A percentile compares a stretch with the other conserved stretches of the same genome.
These are phyloP conservation scores for Lasioglossum morio DNA, from an alignment of 2,888 invertebrate species.

Conservation along the genomic window DNA sequence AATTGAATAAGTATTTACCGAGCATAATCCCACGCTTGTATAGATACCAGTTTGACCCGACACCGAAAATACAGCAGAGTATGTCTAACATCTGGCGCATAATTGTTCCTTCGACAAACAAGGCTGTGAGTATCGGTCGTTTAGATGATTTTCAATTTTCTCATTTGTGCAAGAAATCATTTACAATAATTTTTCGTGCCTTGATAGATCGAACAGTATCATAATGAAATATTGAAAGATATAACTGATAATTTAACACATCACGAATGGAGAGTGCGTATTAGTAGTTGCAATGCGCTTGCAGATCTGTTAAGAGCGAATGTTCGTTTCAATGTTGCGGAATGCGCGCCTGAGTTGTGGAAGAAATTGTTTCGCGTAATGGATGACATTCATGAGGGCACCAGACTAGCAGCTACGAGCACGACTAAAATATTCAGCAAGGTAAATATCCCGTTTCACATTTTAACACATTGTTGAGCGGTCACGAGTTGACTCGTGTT, in stretches of 20 bases:
- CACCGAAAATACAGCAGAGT: constrained; percentile 95
- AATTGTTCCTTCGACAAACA: constrained; percentile 93
- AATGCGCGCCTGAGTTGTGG: constrained; percentile 88
- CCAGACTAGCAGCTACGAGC: constrained; percentile 90
- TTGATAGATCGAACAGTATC: constrained; percentile 91
- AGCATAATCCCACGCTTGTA: constrained; percentile 95
- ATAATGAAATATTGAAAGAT: constrained; percentile 93
- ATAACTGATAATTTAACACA: constrained; percentile 92
- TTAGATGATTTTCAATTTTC: background rate
- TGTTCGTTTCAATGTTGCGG: constrained; percentile 83
- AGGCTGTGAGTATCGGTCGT: constrained; percentile 87
- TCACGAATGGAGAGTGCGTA: constrained; percentile 94
- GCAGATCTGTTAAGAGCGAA: constrained; percentile 89
- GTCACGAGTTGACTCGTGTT: no score
- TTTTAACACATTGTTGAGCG: no score
- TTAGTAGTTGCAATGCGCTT: constrained; percentile 95
- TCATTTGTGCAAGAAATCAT: constrained; percentile 1
- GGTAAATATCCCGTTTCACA: constrained; percentile 84
- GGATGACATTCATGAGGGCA: constrained; percentile 97
- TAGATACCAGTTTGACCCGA: constrained; percentile 96
- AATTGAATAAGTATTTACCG: constrained; percentile 92
- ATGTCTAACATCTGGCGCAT: constrained; percentile 98
- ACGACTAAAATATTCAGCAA: constrained; percentile 91
- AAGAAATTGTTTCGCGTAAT: constrained; percentile 94
- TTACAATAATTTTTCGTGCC: constrained; percentile 45